phyloP scores from a whole-genome alignment of 2,888 invertebrate genomes.

The Papilio elwesi region DNA sequence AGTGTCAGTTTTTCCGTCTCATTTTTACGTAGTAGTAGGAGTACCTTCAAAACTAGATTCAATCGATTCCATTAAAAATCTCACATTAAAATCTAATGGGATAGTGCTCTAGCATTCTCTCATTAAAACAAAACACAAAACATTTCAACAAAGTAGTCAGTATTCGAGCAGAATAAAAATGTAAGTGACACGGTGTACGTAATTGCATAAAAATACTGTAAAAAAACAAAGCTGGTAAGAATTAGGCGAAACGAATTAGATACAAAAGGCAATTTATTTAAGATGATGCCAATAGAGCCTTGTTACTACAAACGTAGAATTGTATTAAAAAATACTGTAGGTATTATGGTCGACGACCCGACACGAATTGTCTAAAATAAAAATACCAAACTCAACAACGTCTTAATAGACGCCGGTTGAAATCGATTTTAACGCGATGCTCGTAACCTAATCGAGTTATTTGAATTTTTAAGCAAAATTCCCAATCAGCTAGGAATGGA shows the following conservation, averaged over 20 bases:
- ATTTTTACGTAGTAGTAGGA: too few species aligned
- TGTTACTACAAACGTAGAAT: constrained; percentile 32
- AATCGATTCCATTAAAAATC: too few species aligned
- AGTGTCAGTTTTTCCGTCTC: too few species aligned
- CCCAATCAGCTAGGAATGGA: constrained; percentile 45
- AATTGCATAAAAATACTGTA: constrained; percentile 15
- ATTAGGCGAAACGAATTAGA: constrained; percentile 36
- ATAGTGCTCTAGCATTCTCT: too few species aligned
- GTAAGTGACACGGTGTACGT: neutral
- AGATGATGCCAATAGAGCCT: constrained; percentile 26
- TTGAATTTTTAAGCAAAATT: constrained; percentile 43
- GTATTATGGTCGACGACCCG: constrained; percentile 47
- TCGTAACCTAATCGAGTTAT: constrained; percentile 47
- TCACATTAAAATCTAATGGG: too few species aligned
- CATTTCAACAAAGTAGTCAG: constrained; percentile 5
- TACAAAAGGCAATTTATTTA: constrained; percentile 37
- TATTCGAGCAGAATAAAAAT: neutral
- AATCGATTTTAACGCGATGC: constrained; percentile 49
- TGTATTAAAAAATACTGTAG: constrained; percentile 40
- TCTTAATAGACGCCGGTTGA: constrained; percentile 50
- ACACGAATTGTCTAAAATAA: constrained; percentile 47
- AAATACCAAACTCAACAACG: constrained; percentile 43
- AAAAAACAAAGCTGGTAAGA: constrained; percentile 27
- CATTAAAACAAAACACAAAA: neutral
- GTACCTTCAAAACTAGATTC: neutral